Evolutionary conservation across 1,140 invertebrate species (phyloP), one percentile per base, ranked within the genome.

Genomic region (Orchesella cincta): DNA sequence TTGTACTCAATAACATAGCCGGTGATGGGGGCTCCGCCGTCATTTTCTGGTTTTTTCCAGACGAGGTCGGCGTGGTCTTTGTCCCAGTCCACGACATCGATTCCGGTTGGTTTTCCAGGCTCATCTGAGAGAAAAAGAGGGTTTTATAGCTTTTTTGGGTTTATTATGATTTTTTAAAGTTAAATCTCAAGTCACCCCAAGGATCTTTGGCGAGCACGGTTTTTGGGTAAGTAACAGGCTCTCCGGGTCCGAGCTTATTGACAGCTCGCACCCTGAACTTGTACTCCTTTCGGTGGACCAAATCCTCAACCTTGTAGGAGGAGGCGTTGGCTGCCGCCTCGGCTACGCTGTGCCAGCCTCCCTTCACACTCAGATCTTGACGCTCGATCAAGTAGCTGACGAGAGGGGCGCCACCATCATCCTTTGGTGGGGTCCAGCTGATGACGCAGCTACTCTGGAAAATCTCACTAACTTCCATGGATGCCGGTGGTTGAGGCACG

Each of bases 201-300:
- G 97, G 97, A 92, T 99, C 96, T 87, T 98, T 98, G 46, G 97
- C 96, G 62, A 98, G 85, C 33, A 97, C 91, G 34, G 93, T 90
- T 84, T 94, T 96, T 77, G 88, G 91, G 83, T 96, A 94, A 12
- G 92, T 86, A 29, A 94, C 92, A 70, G 95, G 95, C 85, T 98
- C 95, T 85, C 94, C 93, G 8, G 91, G 88, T 67, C 93, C 93
- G 76, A 95, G 89, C 84, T 94, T 94, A 85, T 99, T 99, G 18
- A 98, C 92, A 70, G 97, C 97, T 76, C 92, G 90, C 20, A 78
- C 29, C 78, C 97, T 90, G 88, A 99, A 98, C 88, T 96, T 96
- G 87, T 93, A 98, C 83, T 92, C 94, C 85, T 92, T 97, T 86
- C 92, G 96, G 26, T 91, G 91, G 46, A 91, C 88, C 1, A 99